Conservation (phyloP, 2,888 invertebrate genomes). For the Xestoiulus laeticollis region DNA sequence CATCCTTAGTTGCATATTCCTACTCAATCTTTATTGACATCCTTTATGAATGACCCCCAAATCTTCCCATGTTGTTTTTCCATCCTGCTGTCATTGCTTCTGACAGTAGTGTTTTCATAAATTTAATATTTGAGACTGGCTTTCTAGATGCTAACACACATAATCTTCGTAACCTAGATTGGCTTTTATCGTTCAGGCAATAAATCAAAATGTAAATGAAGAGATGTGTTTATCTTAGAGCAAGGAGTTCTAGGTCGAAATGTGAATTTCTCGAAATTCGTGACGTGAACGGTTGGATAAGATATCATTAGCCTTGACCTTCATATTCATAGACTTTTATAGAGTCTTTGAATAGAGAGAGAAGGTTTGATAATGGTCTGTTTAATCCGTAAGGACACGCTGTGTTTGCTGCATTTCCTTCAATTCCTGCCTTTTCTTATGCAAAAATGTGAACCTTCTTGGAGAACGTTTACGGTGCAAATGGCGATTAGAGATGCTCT, state of each 20-base stretch:
- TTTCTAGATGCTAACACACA: no score
- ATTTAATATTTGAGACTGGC: no score
- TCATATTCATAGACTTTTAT: neutral
- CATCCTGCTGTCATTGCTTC: no score
- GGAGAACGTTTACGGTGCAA: neutral
- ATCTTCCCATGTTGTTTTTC: no score
- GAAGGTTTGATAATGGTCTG: neutral
- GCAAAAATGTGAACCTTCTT: neutral
- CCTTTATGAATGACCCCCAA: no score
- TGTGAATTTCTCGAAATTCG: neutral
- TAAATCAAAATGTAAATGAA: conserved; percentile 24
- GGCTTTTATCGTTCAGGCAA: neutral
- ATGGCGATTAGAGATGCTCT: conserved; percentile 2
- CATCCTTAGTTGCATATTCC: no score
- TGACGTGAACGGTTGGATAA: conserved; percentile 4
- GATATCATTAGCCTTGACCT: neutral
- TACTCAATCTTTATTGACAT: no score
- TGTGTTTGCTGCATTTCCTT: neutral
- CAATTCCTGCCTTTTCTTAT: neutral
- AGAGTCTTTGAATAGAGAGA: neutral
- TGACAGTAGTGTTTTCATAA: no score
- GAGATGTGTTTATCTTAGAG: neutral
- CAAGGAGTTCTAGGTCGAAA: neutral
- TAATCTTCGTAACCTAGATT: neutral
- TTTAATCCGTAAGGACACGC: neutral